Percentiles rank a stretch among this genome's conserved stretches.
Conservation (phyloP, 2,797 vertebrate genomes). For the Oceanodroma leucorhoa region DNA sequence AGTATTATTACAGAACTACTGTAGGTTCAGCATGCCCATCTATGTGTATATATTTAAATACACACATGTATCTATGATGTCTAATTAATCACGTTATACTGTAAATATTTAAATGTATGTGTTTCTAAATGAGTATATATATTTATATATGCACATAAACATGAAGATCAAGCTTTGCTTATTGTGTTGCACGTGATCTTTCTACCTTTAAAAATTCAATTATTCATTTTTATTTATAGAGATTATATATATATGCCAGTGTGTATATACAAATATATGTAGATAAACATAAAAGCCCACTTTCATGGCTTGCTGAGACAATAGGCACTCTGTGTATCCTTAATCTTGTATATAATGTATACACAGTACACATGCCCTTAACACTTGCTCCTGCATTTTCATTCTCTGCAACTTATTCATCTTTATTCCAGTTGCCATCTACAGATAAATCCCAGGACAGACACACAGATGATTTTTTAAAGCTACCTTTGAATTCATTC, state of each 20-base stretch:
- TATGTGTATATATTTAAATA: not conserved
- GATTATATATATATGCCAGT: not conserved
- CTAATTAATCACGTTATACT: not conserved
- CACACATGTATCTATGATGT: not conserved
- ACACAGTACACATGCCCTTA: not conserved
- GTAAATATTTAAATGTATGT: not conserved
- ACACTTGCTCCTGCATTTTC: conserved; percentile 21
- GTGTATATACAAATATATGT: not conserved
- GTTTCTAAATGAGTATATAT: not conserved
- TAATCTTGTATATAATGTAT: not conserved
- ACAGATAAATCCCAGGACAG: conserved; percentile 28
- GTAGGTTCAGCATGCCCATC: not conserved
- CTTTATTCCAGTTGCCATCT: conserved; percentile 1
- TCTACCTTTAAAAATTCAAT: not conserved
- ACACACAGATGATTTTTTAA: conserved; percentile 22
- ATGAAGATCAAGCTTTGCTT: not conserved
- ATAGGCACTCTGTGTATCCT: not conserved
- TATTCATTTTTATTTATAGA: not conserved
- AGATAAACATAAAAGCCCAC: not conserved
- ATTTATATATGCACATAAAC: not conserved
- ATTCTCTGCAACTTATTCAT: conserved; percentile 1
- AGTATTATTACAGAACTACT: not conserved
- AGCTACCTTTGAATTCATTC: conserved; percentile 42
- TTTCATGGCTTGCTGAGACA: conserved; percentile 27
- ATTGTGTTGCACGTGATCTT: not conserved